Evolutionary conservation across 2,797 vertebrate species (phyloP).

Genomic region (Crenuchus spilurus): DNA sequence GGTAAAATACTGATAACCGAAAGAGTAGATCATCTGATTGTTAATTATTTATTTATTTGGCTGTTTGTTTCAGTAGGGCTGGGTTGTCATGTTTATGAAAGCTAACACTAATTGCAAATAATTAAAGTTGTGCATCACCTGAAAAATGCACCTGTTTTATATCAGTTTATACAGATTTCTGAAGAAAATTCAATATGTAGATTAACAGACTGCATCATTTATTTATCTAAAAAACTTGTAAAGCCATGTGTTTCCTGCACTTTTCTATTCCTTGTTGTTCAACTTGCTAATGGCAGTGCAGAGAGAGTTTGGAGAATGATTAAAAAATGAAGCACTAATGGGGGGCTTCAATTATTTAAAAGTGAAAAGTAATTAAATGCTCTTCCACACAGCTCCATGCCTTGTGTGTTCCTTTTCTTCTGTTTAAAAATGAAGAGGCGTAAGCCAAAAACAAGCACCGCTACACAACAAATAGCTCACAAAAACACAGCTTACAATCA

Average conservation of each 20-base stretch:
- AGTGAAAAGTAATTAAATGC: conserved; percentile 26
- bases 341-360: conserved; percentile 46
- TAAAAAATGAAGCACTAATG: conserved; percentile 39
- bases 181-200: not conserved
- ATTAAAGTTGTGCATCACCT: not conserved
- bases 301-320: conserved; percentile 8
- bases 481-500: too few species aligned
- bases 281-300: conserved; percentile 20
- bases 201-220: not conserved
- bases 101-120: not conserved
- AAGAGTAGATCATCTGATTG: too few species aligned
- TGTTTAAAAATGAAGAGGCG: not conserved
- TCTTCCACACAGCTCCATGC: not conserved
- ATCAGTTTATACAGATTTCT: not conserved
- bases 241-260: not conserved
- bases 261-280: not conserved
- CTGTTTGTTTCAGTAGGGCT: too few species aligned
- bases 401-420: not conserved
- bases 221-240: not conserved
- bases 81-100: not conserved
- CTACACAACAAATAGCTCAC: too few species aligned
- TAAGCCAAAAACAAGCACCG: too few species aligned
- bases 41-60: too few species aligned
- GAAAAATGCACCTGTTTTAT: not conserved
- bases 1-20: too few species aligned